phyloP scores from a whole-genome alignment of 2,888 invertebrate genomes.

The Microctonus brassicae region DNA sequence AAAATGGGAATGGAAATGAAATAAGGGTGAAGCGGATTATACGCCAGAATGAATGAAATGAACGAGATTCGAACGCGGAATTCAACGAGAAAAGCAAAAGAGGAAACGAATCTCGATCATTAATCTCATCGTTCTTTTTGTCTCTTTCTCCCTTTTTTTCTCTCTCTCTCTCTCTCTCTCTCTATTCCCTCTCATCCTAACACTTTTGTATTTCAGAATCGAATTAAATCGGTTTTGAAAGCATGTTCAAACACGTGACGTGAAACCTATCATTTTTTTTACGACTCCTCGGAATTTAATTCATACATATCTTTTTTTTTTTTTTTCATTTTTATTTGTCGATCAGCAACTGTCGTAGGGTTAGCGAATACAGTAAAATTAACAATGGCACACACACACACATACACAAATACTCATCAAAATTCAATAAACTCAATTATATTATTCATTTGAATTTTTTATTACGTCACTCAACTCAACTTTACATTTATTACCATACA shows the following conservation, averaged over 20 bases:
- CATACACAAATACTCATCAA: neutral
- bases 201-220: slow-evolving; percentile 3
- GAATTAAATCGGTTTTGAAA: neutral
- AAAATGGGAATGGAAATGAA: slow-evolving; percentile 10
- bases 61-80: slow-evolving; percentile 33
- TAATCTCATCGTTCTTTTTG: slow-evolving; percentile 34
- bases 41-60: slow-evolving; percentile 32
- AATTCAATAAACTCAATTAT: neutral
- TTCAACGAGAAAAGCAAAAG: neutral
- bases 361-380: neutral
- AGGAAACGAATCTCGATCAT: slow-evolving; percentile 27
- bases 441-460: neutral
- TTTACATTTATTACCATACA: neutral
- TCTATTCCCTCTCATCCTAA: neutral
- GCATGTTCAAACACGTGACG: neutral
- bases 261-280: slow-evolving; percentile 6
- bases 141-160: slow-evolving; percentile 37
- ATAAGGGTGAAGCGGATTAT: slow-evolving; percentile 32
- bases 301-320: neutral
- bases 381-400: neutral
- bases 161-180: neutral
- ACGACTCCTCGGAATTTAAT: neutral
- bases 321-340: neutral
- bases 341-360: neutral
- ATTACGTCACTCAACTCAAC: neutral